Percentiles rank a stretch among this genome's conserved stretches.
phyloP scores from a whole-genome alignment of 2,113 vertebrate species.

The Catagonus wagneri region DNA sequence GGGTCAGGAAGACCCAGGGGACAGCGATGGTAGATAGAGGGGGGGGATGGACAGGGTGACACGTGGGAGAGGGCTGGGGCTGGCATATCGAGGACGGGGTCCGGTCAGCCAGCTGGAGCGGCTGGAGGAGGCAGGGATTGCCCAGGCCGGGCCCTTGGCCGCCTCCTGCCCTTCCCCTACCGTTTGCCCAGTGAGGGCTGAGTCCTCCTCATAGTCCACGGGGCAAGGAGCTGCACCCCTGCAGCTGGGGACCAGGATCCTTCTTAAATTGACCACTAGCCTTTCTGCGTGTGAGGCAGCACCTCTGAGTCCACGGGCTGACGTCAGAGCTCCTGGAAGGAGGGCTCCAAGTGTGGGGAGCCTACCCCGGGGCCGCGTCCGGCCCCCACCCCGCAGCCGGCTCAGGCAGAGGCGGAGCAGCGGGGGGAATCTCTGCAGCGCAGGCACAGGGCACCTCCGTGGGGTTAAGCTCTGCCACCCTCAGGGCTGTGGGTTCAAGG shows the following conservation, averaged over 20 bases:
- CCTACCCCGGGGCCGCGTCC: not conserved
- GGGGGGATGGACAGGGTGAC: not conserved
- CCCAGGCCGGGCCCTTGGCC: not conserved
- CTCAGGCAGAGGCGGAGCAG: not conserved
- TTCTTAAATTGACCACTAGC: not conserved
- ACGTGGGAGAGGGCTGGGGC: not conserved
- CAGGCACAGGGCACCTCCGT: not conserved
- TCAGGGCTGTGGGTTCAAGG: constrained; percentile 1
- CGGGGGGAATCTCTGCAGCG: not conserved
- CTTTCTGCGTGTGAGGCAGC: not conserved
- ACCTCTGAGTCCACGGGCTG: not conserved
- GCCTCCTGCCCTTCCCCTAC: not conserved
- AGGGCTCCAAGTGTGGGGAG: not conserved
- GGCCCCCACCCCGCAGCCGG: not conserved
- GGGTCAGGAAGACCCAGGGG: not conserved
- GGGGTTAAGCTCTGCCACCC: not conserved
- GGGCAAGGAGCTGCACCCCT: not conserved
- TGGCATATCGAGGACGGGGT: not conserved
- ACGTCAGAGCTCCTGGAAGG: not conserved
- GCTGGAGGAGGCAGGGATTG: not conserved
- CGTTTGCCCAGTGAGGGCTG: not conserved
- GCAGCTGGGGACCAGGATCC: not conserved
- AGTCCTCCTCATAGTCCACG: not conserved
- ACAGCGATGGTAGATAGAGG: not conserved
- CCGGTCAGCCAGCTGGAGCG: not conserved